These are phyloP conservation scores for Acrobasis suavella DNA, from an alignment of 2,888 invertebrate species.

Conservation along the genomic window DNA sequence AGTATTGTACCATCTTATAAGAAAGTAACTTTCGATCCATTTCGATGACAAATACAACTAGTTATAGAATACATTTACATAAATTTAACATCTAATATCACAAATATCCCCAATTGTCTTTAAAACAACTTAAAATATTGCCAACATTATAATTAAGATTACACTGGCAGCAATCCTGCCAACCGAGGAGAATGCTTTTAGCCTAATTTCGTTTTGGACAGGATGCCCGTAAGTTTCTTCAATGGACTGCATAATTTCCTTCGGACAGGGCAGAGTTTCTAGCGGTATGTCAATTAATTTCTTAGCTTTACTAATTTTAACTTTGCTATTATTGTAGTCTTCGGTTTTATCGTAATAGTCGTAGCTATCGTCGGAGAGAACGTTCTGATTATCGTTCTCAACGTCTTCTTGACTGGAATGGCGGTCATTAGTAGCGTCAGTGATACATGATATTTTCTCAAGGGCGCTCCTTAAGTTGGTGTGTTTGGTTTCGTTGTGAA, in stretches of 20 bases:
- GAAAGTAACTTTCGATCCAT: constrained; percentile 9
- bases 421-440: constrained; percentile 69
- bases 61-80: constrained; percentile 43
- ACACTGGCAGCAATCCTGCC: constrained; percentile 50
- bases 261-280: constrained; percentile 73
- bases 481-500: constrained; percentile 89
- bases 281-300: constrained; percentile 69
- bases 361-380: constrained; percentile 63
- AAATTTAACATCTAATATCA: constrained; percentile 72
- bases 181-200: constrained; percentile 68
- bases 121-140: constrained; percentile 48
- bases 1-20: constrained; percentile 1
- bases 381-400: constrained; percentile 51
- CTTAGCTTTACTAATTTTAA: constrained; percentile 55
- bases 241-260: constrained; percentile 70
- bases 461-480: constrained; percentile 85
- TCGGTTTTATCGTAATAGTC: constrained; percentile 71
- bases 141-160: constrained; percentile 45
- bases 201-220: constrained; percentile 73
- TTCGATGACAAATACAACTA: constrained; percentile 18
- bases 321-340: constrained; percentile 56
- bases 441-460: constrained; percentile 87
- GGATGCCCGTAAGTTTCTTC: constrained; percentile 74
- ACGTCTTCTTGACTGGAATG: constrained; percentile 54
- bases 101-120: constrained; percentile 60